Base-by-base conservation (phyloP, 2,888 invertebrate genomes). In the Hedychridium roseum region DNA sequence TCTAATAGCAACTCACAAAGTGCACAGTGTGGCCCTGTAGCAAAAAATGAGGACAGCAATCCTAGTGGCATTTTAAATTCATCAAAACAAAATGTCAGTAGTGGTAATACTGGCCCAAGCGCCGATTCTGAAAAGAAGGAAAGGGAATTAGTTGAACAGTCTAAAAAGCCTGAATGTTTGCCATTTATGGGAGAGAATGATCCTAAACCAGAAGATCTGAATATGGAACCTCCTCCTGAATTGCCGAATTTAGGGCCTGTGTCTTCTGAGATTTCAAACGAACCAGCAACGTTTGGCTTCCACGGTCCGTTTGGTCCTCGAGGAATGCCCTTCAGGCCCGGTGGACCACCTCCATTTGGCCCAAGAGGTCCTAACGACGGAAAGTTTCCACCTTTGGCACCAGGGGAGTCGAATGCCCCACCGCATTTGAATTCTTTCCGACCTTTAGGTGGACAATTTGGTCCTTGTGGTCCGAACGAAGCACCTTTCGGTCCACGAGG, bases 141-240 rank as follows among this genome's bases (percentile, higher is more conserved):
- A 17, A n/a, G n/a, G n/a, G 12, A 43, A 40, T 36, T 5, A 26
- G 31, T 39, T n/a, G 36, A 2, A 12, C 6, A 3, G 12, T n/a
- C 16, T 1, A 64, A 64, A 37, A 69, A 70, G 31, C 12, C 62
- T 2, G 68, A 76, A 17, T 68, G 49, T 4, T 48, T 78, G 9
- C 77, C 77, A 1, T 78, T 78, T 26, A 75, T 77, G 74, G 73
- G 72, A 1, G 73, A 71, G 34, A 76, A 73, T 43, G 77, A 78
- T 63, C 70, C 73, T 1, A 74, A 69, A 47, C 74, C 74, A 2
- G 71, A 73, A 44, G 77, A 78, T 40, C 48, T 76, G 17, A 78
- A 78, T 36, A 71, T 76, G 68, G 73, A 77, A 52, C 76, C 76
- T 14, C 74, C 76, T 2, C 74, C 75, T 4, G 74, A 78, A 42